phyloP scores from a whole-genome alignment of 2,113 vertebrate species.

The Elachura formosa region DNA sequence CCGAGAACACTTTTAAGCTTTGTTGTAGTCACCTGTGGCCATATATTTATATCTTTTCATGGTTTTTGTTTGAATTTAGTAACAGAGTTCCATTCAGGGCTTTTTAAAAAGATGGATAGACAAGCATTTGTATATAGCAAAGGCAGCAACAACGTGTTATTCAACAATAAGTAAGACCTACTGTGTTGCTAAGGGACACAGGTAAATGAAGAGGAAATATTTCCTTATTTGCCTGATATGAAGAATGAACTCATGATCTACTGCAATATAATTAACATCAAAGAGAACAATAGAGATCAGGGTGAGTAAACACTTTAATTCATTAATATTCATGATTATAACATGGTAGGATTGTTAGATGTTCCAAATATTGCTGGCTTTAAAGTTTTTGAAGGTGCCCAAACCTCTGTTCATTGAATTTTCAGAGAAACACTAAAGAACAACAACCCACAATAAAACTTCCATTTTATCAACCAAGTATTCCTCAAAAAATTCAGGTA shows the following conservation, averaged over 20 bases:
- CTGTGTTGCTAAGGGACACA: slow-evolving; percentile 29
- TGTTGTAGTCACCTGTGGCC: not conserved
- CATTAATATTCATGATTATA: not conserved
- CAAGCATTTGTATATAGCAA: not conserved
- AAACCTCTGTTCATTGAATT: not conserved
- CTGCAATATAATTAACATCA: slow-evolving; percentile 28
- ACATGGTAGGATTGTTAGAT: not conserved
- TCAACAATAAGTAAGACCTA: not conserved
- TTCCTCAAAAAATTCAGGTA: not conserved
- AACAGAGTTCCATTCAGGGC: not conserved
- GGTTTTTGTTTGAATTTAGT: not conserved
- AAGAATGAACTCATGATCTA: slow-evolving; percentile 46
- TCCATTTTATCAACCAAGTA: not conserved
- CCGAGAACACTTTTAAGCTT: not conserved
- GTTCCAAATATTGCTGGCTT: not conserved
- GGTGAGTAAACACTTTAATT: not conserved
- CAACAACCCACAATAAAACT: not conserved
- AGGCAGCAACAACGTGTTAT: not conserved
- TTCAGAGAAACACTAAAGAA: not conserved
- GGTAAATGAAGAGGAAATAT: slow-evolving; percentile 58
- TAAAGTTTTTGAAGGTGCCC: not conserved
- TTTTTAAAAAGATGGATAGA: not conserved
- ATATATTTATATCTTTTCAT: not conserved
- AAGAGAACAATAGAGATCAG: not conserved
- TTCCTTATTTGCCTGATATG: slow-evolving; percentile 37